These are phyloP conservation scores for Acrocyrtus sp. DNA, from an alignment of 2,888 invertebrate species.

Conservation along the genomic window DNA sequence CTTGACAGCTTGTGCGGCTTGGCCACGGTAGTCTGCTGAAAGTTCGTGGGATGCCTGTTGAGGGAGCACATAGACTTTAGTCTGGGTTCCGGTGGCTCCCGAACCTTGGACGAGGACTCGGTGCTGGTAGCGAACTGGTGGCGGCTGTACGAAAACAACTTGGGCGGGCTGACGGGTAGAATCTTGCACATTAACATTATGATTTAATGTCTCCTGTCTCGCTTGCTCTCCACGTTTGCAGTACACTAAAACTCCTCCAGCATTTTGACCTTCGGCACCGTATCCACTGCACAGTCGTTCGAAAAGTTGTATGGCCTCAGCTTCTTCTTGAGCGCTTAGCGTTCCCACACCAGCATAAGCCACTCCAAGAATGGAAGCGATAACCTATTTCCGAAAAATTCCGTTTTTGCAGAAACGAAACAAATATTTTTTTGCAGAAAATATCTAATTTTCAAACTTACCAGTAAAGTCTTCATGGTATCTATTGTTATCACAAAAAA, in stretches of 20 bases:
- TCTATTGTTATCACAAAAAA: not conserved
- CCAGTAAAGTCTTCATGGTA: constrained; percentile 21
- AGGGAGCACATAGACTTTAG: not conserved
- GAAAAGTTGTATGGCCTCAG: constrained; percentile 33
- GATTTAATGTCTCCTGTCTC: constrained; percentile 28
- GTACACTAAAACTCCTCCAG: constrained; percentile 31
- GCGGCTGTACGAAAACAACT: constrained; percentile 41
- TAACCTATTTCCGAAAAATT: constrained; percentile 9
- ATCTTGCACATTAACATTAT: constrained; percentile 27
- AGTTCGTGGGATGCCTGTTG: constrained; percentile 31
- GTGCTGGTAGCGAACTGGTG: constrained; percentile 29
- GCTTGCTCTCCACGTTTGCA: constrained; percentile 19
- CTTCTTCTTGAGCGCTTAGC: constrained; percentile 29
- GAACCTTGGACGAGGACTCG: constrained; percentile 30
- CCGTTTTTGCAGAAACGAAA: constrained; percentile 7
- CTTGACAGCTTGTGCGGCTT: constrained; percentile 12
- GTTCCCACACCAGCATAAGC: constrained; percentile 35
- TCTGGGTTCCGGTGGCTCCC: too few relatives aligned
- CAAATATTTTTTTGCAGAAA: not conserved
- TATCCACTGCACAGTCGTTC: constrained; percentile 12
- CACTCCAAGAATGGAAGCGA: constrained; percentile 33
- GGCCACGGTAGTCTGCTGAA: constrained; percentile 28
- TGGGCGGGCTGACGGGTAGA: constrained; percentile 9
- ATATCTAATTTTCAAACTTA: constrained; percentile 8
- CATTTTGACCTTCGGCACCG: constrained; percentile 18